Evolutionary conservation across 2,797 vertebrate species (phyloP).

Genomic region (Nyctalus aviator): DNA sequence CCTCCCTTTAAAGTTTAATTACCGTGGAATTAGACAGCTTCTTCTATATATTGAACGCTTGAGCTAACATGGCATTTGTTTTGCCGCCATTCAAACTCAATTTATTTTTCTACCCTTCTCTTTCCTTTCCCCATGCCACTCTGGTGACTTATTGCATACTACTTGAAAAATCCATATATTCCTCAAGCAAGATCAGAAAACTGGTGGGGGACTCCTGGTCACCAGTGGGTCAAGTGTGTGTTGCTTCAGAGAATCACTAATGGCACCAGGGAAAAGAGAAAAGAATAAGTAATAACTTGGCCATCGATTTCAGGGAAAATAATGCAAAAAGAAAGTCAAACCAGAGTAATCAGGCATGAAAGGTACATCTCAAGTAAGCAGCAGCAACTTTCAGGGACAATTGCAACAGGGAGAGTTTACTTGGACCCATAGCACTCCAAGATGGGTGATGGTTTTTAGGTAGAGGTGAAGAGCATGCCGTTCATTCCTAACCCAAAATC

Average conservation of each 20-base stretch:
- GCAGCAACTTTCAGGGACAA: background rate
- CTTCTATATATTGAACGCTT: constrained; percentile 73
- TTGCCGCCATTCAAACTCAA: constrained; percentile 74
- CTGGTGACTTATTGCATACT: constrained; percentile 58
- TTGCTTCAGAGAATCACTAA: constrained; percentile 70
- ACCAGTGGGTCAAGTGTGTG: constrained; percentile 49
- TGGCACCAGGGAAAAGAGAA: constrained; percentile 66
- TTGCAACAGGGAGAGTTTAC: background rate
- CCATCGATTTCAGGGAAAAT: constrained; percentile 63
- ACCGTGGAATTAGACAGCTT: constrained; percentile 74
- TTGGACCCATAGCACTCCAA: background rate
- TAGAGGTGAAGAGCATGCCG: background rate
- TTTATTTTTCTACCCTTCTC: constrained; percentile 69
- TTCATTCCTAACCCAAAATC: background rate
- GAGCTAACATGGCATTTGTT: constrained; percentile 77
- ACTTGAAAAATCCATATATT: constrained; percentile 67
- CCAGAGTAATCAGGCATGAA: constrained; percentile 29
- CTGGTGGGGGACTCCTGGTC: constrained; percentile 35
- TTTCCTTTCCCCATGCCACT: constrained; percentile 7
- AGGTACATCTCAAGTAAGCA: background rate
- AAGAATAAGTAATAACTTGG: constrained; percentile 70
- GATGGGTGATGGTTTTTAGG: background rate
- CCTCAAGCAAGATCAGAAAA: constrained; percentile 61
- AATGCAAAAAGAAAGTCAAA: constrained; percentile 56
- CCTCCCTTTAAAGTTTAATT: constrained; percentile 82